Evolutionary conservation across 1,140 invertebrate genomes (phyloP), one percentile per base, ranked within the genome.

Genomic region (Diorhabda elongata): DNA sequence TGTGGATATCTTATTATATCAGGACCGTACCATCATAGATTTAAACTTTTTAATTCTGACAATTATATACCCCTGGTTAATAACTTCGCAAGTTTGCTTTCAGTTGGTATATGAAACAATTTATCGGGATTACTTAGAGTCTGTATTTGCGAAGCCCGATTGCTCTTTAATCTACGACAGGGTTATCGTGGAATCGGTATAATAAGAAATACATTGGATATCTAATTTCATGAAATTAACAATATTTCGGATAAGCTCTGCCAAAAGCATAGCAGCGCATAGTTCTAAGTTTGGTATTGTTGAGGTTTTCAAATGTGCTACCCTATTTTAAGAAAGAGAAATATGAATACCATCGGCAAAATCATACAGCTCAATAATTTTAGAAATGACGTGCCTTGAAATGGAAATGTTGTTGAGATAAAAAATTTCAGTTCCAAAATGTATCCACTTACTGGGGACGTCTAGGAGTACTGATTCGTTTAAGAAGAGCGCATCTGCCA

Each of bases 231-330:
- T 52, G 8, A 2, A 52, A 9, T 52, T 52, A 6, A 52, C 5
- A 52, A 52, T 9, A 52, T 5, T 52, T 52, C 1, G 5, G 45
- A 5, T 52, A 5, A 52, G 8, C 5, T 5, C 5, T 52, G 45
- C 5, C 5, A 52, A 9, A 9, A 52, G 45, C 1, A 6, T 9
- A 52, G 45, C 45, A 52, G 45, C 83, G 42, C 68, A 77, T 7
- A 84, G 68, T 69, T 70, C 64, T 11, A 70, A 47, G 0, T 81
- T 58, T 2, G 81, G 80, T 52, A 83, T 78, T 8, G 80, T 74
- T 2, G 76, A 60, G n/a, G 43, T 44, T 74, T 81, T 78, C 2
- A 81, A 52, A 7, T 82, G 81, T 6, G 80, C 73, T 4, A 82
- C 80, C 60, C 76, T 68, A 5, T 75, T 70, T 70, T 83, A 83